Percentiles rank a stretch among this genome's conserved stretches.
Conservation (phyloP, 1,140 invertebrate genomes). For the Ctenoplectra terminalis region DNA sequence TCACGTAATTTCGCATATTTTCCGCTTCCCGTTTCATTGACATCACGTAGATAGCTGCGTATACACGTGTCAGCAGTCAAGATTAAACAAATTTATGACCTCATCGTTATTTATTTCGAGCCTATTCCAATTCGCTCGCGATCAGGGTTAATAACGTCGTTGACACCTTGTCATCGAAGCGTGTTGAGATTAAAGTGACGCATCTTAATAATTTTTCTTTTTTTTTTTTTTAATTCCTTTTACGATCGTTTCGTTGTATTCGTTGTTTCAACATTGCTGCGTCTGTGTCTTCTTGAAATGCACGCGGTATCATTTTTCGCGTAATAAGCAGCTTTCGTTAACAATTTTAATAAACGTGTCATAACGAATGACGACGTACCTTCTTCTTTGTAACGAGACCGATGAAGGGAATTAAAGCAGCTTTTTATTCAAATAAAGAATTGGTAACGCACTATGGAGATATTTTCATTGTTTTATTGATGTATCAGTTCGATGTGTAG, state of each 20-base stretch:
- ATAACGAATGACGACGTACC: neutral
- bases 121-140: slow-evolving; percentile 8
- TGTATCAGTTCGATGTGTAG: no score
- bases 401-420: neutral
- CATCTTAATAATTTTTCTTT: neutral
- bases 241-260: neutral
- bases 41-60: neutral
- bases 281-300: neutral
- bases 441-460: no score
- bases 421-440: neutral
- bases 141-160: slow-evolving; percentile 53
- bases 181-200: neutral
- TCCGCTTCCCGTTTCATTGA: slow-evolving; percentile 15
- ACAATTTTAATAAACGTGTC: slow-evolving; percentile 15
- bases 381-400: neutral
- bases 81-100: slow-evolving; percentile 33
- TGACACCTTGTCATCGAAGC: slow-evolving; percentile 7
- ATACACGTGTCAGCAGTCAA: neutral
- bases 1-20: slow-evolving; percentile 1
- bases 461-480: no score
- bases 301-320: slow-evolving; percentile 28
- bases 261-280: neutral
- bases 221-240: no score
- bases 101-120: slow-evolving; percentile 39
- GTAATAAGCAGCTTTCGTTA: slow-evolving; percentile 26